phyloP scores from a whole-genome alignment of 2,797 vertebrate genomes.

The Pteropus rufus region DNA sequence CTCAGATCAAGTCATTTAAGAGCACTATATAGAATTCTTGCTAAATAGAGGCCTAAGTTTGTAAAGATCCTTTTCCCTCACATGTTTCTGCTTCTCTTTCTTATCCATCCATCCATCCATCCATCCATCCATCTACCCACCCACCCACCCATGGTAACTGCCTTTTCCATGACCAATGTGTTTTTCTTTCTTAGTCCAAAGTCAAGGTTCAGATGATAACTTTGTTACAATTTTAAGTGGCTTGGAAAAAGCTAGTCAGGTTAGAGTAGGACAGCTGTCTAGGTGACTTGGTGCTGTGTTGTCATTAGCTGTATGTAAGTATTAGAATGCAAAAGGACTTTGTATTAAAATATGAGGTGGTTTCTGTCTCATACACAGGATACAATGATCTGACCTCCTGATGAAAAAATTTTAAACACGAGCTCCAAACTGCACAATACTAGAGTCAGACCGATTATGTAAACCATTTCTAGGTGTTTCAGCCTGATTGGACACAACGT shows the following conservation, averaged over 20 bases:
- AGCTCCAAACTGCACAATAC: not conserved
- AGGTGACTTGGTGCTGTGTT: not conserved
- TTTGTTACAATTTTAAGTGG: not conserved
- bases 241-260: not conserved
- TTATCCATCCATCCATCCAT: too few species aligned
- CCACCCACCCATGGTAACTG: too few species aligned
- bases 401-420: slow-evolving; percentile 12
- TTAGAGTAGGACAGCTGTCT: not conserved
- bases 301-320: not conserved
- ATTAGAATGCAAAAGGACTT: not conserved
- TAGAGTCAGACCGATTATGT: not conserved
- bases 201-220: not conserved
- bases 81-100: not conserved
- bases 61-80: not conserved
- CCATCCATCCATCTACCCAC: too few species aligned
- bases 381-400: not conserved
- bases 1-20: not conserved
- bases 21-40: not conserved
- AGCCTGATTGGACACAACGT: not conserved
- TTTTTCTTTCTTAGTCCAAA: not conserved
- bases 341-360: not conserved
- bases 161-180: not conserved
- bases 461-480: not conserved
- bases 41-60: not conserved
- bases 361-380: not conserved